A percentile compares a stretch with the other conserved stretches of the same genome.
phyloP scores from a whole-genome alignment of 2,797 vertebrate species.

The Silurus aristotelis region DNA sequence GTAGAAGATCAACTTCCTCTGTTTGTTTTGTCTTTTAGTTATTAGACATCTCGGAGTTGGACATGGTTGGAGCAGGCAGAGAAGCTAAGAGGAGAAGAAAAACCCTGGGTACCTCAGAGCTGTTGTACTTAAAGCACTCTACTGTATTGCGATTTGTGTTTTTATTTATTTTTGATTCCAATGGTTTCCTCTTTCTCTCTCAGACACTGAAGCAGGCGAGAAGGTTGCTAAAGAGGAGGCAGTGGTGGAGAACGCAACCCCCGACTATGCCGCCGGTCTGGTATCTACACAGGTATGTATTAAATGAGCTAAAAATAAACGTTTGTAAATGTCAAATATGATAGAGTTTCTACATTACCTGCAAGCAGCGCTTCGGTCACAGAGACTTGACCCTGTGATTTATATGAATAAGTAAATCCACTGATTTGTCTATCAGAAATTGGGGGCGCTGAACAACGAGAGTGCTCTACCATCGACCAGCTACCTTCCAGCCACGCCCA shows the following conservation, averaged over 20 bases:
- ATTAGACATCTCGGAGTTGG: slow-evolving; percentile 90
- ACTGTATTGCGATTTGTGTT: background rate
- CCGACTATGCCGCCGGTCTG: slow-evolving; percentile 95
- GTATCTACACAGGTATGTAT: slow-evolving; percentile 87
- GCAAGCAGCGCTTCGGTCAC: too few relatives aligned
- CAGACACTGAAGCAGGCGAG: slow-evolving; percentile 89
- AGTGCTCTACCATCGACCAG: slow-evolving; percentile 93
- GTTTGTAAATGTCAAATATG: background rate
- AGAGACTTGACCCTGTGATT: background rate
- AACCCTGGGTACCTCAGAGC: slow-evolving; percentile 81
- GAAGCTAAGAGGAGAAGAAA: slow-evolving; percentile 96
- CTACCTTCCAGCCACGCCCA: slow-evolving; percentile 94
- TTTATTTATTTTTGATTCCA: background rate
- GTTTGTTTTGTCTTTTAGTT: slow-evolving; percentile 71
- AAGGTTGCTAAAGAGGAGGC: slow-evolving; percentile 94
- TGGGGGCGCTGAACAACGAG: slow-evolving; percentile 88
- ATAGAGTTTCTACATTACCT: background rate
- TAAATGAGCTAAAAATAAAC: background rate
- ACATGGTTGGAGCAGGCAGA: slow-evolving; percentile 89
- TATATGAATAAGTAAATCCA: background rate
- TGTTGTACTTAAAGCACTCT: background rate
- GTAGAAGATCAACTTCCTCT: background rate
- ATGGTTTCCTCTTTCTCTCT: slow-evolving; percentile 5
- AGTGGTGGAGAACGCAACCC: slow-evolving; percentile 92
- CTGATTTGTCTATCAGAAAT: slow-evolving; percentile 78